These are phyloP conservation scores for Drosophila percnosoma DNA, from an alignment of 2,888 invertebrate genomes.

Conservation along the genomic window DNA sequence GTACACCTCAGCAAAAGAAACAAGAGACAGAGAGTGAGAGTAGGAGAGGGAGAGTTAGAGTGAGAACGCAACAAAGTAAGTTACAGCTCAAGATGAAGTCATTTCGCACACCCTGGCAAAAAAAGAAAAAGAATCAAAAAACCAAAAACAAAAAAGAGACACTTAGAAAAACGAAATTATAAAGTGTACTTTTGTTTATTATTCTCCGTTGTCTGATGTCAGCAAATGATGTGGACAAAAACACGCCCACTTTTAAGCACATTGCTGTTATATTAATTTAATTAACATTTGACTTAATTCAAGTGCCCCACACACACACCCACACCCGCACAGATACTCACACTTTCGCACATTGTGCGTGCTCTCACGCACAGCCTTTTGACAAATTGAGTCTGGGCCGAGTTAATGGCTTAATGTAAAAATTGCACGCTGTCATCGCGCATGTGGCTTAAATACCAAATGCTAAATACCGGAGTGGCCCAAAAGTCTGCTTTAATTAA, in stretches of 20 bases:
- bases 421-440: conserved; percentile 76
- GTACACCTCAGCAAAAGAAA: conserved; percentile 8
- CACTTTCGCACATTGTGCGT: conserved; percentile 36
- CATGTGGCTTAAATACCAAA: conserved; percentile 30
- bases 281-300: conserved; percentile 51
- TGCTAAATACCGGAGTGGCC: conserved; percentile 18
- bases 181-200: conserved; percentile 34
- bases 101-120: conserved; percentile 50
- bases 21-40: background rate
- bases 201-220: conserved; percentile 52
- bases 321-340: background rate
- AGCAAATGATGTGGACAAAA: conserved; percentile 19
- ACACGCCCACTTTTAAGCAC: conserved; percentile 5
- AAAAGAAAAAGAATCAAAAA: background rate
- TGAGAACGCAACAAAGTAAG: conserved; percentile 58
- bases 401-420: conserved; percentile 52
- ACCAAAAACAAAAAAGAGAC: conserved; percentile 14
- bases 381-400: conserved; percentile 67
- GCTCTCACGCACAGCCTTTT: conserved; percentile 62
- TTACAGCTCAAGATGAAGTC: conserved; percentile 64
- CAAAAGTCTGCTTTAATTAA: conserved; percentile 71
- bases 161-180: conserved; percentile 37
- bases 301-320: conserved; percentile 4
- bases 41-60: background rate
- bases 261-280: conserved; percentile 55